A percentile compares a stretch with the other conserved stretches of the same genome.
Evolutionary conservation across 2,888 invertebrate genomes (phyloP).

Genomic region (Itoplectis maculator): DNA sequence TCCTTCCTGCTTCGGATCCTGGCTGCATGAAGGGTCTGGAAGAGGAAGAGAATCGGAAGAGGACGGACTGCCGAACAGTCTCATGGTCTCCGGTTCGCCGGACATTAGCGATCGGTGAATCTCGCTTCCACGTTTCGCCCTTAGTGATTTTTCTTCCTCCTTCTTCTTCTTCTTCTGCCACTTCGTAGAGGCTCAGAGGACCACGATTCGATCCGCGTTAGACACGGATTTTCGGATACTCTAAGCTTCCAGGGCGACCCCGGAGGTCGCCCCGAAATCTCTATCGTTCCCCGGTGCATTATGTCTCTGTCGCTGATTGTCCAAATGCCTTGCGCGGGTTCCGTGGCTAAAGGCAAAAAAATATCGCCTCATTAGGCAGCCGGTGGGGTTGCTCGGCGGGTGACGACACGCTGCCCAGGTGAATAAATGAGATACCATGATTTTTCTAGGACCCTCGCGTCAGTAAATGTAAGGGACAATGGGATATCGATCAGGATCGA

Average conservation of each 20-base stretch:
- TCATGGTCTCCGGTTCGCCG: constrained; percentile 59
- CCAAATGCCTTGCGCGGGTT: constrained; percentile 22
- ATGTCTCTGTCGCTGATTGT: constrained; percentile 46
- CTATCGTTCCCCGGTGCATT: constrained; percentile 45
- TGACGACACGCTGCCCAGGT: not conserved
- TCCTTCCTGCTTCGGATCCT: not conserved
- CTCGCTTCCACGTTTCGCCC: constrained; percentile 31
- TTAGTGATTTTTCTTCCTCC: constrained; percentile 26
- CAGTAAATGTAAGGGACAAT: constrained; percentile 8
- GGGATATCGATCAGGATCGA: not conserved
- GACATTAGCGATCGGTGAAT: constrained; percentile 70
- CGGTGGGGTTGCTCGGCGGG: not conserved
- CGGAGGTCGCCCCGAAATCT: constrained; percentile 15
- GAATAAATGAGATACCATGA: constrained; percentile 1
- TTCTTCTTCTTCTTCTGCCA: no score
- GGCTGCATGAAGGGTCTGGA: no score
- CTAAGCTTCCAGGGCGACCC: not conserved
- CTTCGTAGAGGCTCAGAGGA: constrained; percentile 9
- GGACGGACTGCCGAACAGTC: not conserved
- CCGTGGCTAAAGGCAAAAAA: constrained; percentile 46
- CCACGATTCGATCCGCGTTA: constrained; percentile 66
- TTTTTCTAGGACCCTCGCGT: not conserved
- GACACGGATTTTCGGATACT: constrained; percentile 67
- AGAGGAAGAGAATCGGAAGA: constrained; percentile 24
- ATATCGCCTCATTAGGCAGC: constrained; percentile 51